Evolutionary conservation across 2,797 vertebrate genomes (phyloP).

Genomic region (Protonibea diacanthus): DNA sequence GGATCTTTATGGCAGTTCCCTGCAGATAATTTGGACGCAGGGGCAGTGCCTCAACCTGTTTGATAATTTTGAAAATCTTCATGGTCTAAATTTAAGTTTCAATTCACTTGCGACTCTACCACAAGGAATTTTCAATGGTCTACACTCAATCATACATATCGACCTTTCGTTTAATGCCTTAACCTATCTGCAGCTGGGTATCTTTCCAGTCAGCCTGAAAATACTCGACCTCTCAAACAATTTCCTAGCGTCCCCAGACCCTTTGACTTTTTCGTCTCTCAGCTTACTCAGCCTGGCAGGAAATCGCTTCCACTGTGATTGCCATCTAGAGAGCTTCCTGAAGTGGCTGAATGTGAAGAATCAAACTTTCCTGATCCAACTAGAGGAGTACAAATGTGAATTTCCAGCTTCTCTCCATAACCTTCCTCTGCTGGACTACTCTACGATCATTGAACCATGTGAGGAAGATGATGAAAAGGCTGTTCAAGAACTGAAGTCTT

Average conservation of each 20-base stretch:
- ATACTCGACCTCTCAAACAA: constrained; percentile 85
- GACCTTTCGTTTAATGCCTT: constrained; percentile 87
- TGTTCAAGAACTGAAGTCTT: constrained; percentile 74
- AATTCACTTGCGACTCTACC: constrained; percentile 88
- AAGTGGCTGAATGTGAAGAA: constrained; percentile 87
- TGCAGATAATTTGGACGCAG: constrained; percentile 71
- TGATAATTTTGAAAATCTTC: constrained; percentile 70
- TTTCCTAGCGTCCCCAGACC: constrained; percentile 86
- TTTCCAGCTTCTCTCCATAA: constrained; percentile 79
- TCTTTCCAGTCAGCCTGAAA: constrained; percentile 85
- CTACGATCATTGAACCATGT: constrained; percentile 69
- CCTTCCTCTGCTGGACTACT: constrained; percentile 72
- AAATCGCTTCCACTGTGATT: constrained; percentile 89
- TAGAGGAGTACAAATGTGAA: constrained; percentile 76
- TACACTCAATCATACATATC: constrained; percentile 82
- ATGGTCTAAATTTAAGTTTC: constrained; percentile 78
- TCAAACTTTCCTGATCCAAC: constrained; percentile 70
- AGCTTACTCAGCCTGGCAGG: constrained; percentile 76
- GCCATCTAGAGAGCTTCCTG: constrained; percentile 83
- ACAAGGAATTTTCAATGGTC: constrained; percentile 82
- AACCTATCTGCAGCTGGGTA: constrained; percentile 74
- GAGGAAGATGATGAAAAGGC: constrained; percentile 78
- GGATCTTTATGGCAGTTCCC: constrained; percentile 86
- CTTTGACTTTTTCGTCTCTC: constrained; percentile 81
- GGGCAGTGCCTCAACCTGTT: constrained; percentile 71